These are phyloP conservation scores for Bugula neritina DNA, from an alignment of 2,888 invertebrate genomes.

Conservation along the genomic window DNA sequence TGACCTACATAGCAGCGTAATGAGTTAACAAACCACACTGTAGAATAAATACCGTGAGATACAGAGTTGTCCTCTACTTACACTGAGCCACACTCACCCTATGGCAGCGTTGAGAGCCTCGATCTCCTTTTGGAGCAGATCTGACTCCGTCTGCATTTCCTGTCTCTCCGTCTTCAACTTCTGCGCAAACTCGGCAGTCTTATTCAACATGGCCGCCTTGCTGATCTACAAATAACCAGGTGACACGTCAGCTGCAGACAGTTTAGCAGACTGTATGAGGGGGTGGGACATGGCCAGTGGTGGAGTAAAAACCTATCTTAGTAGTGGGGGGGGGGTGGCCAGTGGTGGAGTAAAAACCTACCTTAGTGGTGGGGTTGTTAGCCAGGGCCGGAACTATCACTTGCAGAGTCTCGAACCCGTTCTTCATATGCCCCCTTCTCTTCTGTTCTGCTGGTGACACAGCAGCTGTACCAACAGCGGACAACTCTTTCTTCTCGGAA, in stretches of 20 bases:
- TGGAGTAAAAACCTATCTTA: background rate
- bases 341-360: background rate
- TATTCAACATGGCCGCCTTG: conserved; percentile 93
- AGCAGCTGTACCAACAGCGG: background rate
- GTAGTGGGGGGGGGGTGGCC: background rate
- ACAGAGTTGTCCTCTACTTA: background rate
- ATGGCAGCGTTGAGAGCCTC: conserved; percentile 84
- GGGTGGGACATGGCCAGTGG: background rate
- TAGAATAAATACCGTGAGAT: background rate
- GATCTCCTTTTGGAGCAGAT: conserved; percentile 76
- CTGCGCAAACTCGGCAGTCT: conserved; percentile 82
- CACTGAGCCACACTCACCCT: conserved; percentile 59
- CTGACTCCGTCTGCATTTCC: conserved; percentile 83
- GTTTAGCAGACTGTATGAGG: background rate
- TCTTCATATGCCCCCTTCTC: conserved; percentile 84
- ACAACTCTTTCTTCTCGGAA: background rate
- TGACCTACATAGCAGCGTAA: background rate
- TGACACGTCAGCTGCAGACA: background rate
- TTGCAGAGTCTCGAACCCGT: conserved; percentile 86
- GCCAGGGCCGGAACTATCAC: conserved; percentile 79
- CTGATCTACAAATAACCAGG: conserved; percentile 37
- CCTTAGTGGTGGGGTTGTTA: conserved; percentile 80
- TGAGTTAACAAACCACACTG: background rate
- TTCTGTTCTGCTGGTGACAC: conserved; percentile 74
- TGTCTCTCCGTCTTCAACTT: conserved; percentile 78